These are phyloP conservation scores for Pedionomus torquatus DNA, from an alignment of 2,113 vertebrate species.

Conservation along the genomic window DNA sequence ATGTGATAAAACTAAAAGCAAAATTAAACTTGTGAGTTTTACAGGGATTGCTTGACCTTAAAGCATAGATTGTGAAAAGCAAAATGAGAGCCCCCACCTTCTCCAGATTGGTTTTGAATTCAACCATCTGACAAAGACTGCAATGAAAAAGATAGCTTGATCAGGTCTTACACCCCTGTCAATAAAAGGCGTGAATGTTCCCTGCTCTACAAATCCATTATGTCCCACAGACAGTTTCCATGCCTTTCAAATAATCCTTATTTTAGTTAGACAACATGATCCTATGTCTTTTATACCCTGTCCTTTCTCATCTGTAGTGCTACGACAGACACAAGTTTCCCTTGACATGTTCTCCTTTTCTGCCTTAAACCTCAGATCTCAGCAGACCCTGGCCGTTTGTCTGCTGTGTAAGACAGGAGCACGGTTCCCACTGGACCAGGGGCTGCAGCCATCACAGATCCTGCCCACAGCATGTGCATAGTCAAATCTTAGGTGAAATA, in stretches of 20 bases:
- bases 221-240: neutral
- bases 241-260: neutral
- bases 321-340: neutral
- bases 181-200: neutral
- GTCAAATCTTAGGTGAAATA: neutral
- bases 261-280: neutral
- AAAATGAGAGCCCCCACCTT: neutral
- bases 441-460: neutral
- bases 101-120: neutral
- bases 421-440: neutral
- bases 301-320: neutral
- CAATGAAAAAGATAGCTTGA: neutral
- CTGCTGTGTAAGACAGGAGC: rapidly evolving
- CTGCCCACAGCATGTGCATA: neutral
- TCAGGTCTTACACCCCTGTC: neutral
- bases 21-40: neutral
- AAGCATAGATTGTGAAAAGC: neutral
- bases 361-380: neutral
- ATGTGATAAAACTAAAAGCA: neutral
- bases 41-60: neutral
- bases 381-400: neutral
- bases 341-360: neutral
- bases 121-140: neutral
- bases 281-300: neutral
- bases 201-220: neutral